Base-by-base conservation (phyloP, 2,797 vertebrate genomes). In the Bufotes viridis region DNA sequence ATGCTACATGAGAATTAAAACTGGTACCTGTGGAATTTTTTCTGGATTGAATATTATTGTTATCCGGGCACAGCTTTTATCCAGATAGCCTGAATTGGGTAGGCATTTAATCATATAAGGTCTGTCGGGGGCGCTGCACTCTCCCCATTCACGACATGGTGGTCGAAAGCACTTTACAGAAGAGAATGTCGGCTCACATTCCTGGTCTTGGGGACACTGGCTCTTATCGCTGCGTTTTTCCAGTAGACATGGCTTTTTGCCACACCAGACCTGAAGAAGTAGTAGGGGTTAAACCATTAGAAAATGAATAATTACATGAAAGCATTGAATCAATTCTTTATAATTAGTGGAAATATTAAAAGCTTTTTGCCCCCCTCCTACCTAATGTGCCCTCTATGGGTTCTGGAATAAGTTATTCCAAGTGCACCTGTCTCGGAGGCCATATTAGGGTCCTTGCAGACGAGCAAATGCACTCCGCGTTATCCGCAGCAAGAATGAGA, bases 51-150 rank as follows among this genome's bases (percentile, higher is more conserved):
- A 99, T 92, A 95, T 95, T 90, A 99, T 94, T 0, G 97, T 98
- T 93, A 99, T 96, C 82, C 96, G 96, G 13, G 97, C 97, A 22
- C 98, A 99, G 93, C 95, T 96, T 91, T 96, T 95, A 93, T 97
- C 97, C 20, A 96, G 91, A 92, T 97, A 95, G 53, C 93, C 91
- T 0, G 94, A 96, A 94, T 96, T 96, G 1, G 98, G 97, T 81
- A 95, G 93, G 24, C 98, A 99, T 72, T 92, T 95, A 0, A 96
- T 96, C 60, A 93, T 87, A 0, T 93, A 95, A 22, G 93, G 92
- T 49, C 93, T 91, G 78, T 95, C 94, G 4, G 94, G 94, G 0
- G 94, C 63, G 0, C 95, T 95, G 49, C 98, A 99, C 91, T 97
- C 95, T 0, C 98, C 98, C 97, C 97, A 97, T 89, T 94, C 95